These are phyloP conservation scores for Orycteropus afer DNA, from an alignment of 2,113 vertebrate species.

Conservation along the genomic window DNA sequence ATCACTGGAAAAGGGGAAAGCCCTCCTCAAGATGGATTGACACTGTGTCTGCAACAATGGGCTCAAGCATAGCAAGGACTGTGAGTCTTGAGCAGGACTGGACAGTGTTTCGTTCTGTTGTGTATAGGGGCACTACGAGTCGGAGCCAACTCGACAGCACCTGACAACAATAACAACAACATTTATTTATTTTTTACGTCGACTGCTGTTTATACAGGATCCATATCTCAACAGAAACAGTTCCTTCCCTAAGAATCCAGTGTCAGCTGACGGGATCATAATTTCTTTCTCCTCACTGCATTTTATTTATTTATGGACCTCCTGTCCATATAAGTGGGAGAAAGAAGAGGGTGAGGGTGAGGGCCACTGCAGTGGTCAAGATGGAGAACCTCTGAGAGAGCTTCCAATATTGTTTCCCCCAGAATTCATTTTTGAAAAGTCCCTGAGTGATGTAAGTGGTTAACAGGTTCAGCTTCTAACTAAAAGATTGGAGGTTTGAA, in stretches of 20 bases:
- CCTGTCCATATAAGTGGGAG: background rate
- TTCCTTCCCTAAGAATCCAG: background rate
- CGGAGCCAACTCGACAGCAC: too few relatives aligned
- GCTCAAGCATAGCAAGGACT: too few relatives aligned
- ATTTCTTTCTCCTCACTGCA: background rate
- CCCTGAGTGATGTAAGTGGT: background rate
- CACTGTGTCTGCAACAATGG: too few relatives aligned
- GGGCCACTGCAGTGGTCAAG: accelerated
- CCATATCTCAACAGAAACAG: background rate
- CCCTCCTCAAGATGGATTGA: too few relatives aligned
- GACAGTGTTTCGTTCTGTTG: too few relatives aligned
- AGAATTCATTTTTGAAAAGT: background rate
- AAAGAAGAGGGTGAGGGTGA: background rate
- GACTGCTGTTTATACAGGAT: background rate
- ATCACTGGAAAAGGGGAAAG: too few relatives aligned
- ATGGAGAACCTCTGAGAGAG: too few relatives aligned
- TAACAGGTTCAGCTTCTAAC: background rate
- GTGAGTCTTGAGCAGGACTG: too few relatives aligned
- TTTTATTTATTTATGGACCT: background rate
- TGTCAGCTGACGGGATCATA: too few relatives aligned
- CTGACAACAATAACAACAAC: too few relatives aligned
- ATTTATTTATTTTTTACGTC: background rate
- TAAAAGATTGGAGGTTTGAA: background rate
- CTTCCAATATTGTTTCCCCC: background rate
- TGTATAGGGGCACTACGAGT: too few relatives aligned